Base-by-base conservation (phyloP, 2,888 invertebrate species). In the Melanostoma scalare region DNA sequence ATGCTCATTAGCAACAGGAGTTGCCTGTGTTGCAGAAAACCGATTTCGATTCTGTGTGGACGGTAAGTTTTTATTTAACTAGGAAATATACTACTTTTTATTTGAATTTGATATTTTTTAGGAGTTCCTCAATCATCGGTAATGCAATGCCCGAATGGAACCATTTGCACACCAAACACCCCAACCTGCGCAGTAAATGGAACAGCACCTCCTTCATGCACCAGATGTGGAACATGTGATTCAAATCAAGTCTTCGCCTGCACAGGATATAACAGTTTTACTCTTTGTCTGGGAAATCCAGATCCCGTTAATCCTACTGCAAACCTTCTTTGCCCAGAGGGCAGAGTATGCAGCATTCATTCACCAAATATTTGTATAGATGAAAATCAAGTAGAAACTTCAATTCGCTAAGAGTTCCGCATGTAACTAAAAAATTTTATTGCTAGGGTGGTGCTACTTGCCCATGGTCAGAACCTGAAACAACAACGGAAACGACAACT, bases 371-470 rank as follows among this genome's bases (percentile, higher is more conserved):
- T 82, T n/a, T 82, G 82, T 20, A n/a, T 46, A 3, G 5, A 68
- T 35, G 3, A 20, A 20, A 20, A 20, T 20, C 20, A 20, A 20
- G 20, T 20, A 20, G 3, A 10, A 42, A 10, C 6, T 20, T 4
- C 2, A 58, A 38, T 20, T 78, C 58, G 6, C 78, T 78, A 65
- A 67, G 53, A 35, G 9, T 6, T 8, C 33, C 33, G 0, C 6
- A 33, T n/a, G 3, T 6, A 48, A 33, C 0, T 6, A 3, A 0
- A 0, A 4, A 20, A 0, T 53, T 58, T 3, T 48, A 1, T 30
- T 63, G 68, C 46, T 3, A 82, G 82, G 48, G 78, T 53, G 78
- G 73, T 30, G 56, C 53, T 3, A 69, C 73, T 20, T 78, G 82
- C 6, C 42, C 77, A 4, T 61, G 38, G 53, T 36, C 53, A 4